Percentiles rank a stretch among this genome's conserved stretches.
These are phyloP conservation scores for Caenorhabditis becei DNA, from an alignment of 2,888 invertebrate species.

Conservation along the genomic window DNA sequence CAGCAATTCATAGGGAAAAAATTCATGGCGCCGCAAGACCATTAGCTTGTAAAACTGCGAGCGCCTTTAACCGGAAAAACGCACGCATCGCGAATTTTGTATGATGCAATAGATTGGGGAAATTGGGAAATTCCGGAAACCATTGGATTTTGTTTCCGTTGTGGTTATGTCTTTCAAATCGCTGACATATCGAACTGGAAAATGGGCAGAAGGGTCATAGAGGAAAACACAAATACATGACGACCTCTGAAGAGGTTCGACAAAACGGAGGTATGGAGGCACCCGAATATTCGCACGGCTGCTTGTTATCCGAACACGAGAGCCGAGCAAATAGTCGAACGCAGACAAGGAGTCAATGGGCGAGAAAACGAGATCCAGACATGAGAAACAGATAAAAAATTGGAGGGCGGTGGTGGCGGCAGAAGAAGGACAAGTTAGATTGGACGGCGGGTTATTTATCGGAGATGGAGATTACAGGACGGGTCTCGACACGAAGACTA, in stretches of 20 bases:
- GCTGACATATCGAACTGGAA: neutral
- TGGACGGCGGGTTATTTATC: conserved; percentile 37
- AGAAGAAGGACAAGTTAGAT: conserved; percentile 38
- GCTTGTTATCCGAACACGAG: conserved; percentile 58
- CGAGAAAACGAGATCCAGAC: conserved; percentile 42
- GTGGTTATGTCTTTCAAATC: no score
- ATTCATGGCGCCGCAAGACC: neutral
- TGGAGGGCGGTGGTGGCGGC: conserved; percentile 12
- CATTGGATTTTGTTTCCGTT: neutral
- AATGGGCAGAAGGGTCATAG: neutral
- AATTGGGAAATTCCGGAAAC: neutral
- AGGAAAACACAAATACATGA: conserved; percentile 14
- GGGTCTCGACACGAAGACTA: conserved; percentile 26
- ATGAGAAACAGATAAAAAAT: conserved; percentile 14
- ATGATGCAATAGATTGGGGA: neutral
- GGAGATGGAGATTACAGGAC: conserved; percentile 20
- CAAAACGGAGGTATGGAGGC: conserved; percentile 18
- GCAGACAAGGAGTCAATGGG: conserved; percentile 20
- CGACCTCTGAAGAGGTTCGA: conserved; percentile 55
- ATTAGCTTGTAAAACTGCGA: conserved; percentile 1
- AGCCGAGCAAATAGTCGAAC: conserved; percentile 50
- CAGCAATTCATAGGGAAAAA: conserved; percentile 1
- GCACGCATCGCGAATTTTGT: neutral
- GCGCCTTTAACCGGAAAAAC: conserved; percentile 5
- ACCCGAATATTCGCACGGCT: conserved; percentile 18